Base-by-base conservation (phyloP, 2,797 vertebrate genomes). In the Muscicapa striata region DNA sequence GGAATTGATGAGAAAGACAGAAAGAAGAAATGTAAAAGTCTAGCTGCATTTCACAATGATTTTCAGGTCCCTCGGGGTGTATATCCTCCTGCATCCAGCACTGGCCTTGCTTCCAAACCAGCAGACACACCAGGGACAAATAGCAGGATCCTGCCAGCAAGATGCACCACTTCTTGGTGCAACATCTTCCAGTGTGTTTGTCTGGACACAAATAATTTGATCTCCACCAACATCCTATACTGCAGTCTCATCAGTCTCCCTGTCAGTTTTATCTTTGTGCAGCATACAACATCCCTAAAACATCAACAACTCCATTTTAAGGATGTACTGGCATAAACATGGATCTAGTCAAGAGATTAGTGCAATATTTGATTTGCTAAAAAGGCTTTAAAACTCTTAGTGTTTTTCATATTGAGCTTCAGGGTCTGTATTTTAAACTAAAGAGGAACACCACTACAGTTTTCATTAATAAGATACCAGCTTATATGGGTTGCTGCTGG, bases 391-490 rank as follows among this genome's bases (percentile, higher is more conserved):
- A 48, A 87, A 34, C 41, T 62, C 64, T 40, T 22, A 29, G 34
- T 67, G 38, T 63, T 94, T 49, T 95, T 87, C 70, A 75, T 82
- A 87, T 13, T 84, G 74, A 88, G 52, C 70, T 90, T 94, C 67
- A 77, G 84, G 69, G 51, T 74, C 59, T 93, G 45, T 81, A 86
- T 93, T 94, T 96, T 88, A 94, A 94, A 90, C 67, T 67, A 43
- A 94, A 94, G 57, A 94, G 73, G 79, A 94, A 34, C 29, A 70
- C 27, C 34, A 57, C 51, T 32, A 76, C 6, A 29, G 58, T 82
- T 91, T 96, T 91, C 83, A 88, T 92, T 84, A 96, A 94, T 94
- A 94, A 92, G 86, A 87, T 91, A 94, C 84, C 86, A 57, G 41
- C 74, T 51, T 87, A 74, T 80, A 27, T 59, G 51, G 41, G 23